A percentile compares a stretch with the other conserved stretches of the same genome.
These are phyloP conservation scores for Paracanthobrama guichenoti DNA, from an alignment of 2,113 vertebrate genomes.

Conservation along the genomic window DNA sequence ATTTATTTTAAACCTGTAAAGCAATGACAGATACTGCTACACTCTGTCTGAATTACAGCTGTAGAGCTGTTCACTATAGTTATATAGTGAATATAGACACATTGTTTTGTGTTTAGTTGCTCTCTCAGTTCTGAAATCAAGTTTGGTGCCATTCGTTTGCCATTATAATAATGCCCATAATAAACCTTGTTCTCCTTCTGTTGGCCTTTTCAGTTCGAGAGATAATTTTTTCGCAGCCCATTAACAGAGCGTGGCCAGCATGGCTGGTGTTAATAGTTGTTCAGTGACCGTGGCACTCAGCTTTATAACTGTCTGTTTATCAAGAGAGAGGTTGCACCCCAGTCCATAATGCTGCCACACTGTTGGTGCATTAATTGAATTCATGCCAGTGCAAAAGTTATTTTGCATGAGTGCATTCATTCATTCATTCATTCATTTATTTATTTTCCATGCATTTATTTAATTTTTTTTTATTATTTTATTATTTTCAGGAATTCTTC, in stretches of 20 bases:
- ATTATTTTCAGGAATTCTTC: conserved; percentile 67
- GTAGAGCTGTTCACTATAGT: not conserved
- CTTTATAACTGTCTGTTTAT: conserved; percentile 69
- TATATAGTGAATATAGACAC: not conserved
- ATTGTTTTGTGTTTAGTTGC: conserved; percentile 18
- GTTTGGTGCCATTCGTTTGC: not conserved
- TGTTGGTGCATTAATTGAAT: conserved; percentile 83
- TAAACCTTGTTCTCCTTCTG: conserved; percentile 35
- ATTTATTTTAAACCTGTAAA: conserved; percentile 21
- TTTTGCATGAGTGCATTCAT: conserved; percentile 86
- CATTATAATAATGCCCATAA: conserved; percentile 45
- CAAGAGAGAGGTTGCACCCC: conserved; percentile 73
- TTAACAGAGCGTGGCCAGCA: conserved; percentile 47
- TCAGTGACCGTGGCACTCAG: conserved; percentile 56
- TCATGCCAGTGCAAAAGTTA: conserved; percentile 82
- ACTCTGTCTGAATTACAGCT: conserved; percentile 10
- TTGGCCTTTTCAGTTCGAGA: conserved; percentile 43
- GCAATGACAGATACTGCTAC: conserved; percentile 12
- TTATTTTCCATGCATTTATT: conserved; percentile 72
- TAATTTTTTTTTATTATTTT: conserved; percentile 65
- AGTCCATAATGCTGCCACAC: conserved; percentile 74
- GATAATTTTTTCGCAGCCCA: conserved; percentile 48
- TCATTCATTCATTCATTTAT: conserved; percentile 90
- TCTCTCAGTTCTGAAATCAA: not conserved
- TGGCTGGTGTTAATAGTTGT: conserved; percentile 51